These are phyloP conservation scores for Pemphigus obesinymphae DNA, from an alignment of 1,140 invertebrate species.

Conservation along the genomic window DNA sequence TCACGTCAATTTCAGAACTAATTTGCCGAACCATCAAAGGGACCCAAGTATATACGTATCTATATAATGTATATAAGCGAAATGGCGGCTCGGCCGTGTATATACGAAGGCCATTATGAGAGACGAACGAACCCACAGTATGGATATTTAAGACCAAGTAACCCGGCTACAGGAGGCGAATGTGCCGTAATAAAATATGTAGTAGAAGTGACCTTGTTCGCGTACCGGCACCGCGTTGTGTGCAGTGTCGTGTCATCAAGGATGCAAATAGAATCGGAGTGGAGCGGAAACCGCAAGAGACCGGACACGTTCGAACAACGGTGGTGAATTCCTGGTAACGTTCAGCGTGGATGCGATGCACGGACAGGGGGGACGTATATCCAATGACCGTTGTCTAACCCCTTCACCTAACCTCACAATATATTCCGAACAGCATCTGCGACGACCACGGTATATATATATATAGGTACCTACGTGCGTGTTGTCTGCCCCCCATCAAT, in stretches of 20 bases:
- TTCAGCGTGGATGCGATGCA: not conserved
- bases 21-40: constrained; percentile 22
- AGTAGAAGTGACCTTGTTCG: not conserved
- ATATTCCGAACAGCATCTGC: not conserved
- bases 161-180: not conserved
- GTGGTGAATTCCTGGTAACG: not conserved
- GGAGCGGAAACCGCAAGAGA: constrained; percentile 30
- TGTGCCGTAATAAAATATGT: constrained; percentile 30
- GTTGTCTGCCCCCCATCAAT: constrained; percentile 7
- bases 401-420: not conserved
- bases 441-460: not conserved
- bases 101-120: not conserved
- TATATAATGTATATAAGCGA: too few relatives aligned
- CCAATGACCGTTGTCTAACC: not conserved
- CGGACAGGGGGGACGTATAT: not conserved
- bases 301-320: not conserved
- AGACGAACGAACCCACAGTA: not conserved
- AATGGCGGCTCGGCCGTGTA: not conserved
- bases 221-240: not conserved
- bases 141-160: constrained; percentile 17
- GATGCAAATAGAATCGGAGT: constrained; percentile 35
- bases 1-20: constrained; percentile 32
- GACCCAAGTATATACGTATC: not conserved
- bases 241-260: constrained; percentile 18
- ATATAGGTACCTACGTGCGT: not conserved